These are phyloP conservation scores for Caenorhabditis doughertyi DNA, from an alignment of 2,888 invertebrate genomes.

Conservation along the genomic window DNA sequence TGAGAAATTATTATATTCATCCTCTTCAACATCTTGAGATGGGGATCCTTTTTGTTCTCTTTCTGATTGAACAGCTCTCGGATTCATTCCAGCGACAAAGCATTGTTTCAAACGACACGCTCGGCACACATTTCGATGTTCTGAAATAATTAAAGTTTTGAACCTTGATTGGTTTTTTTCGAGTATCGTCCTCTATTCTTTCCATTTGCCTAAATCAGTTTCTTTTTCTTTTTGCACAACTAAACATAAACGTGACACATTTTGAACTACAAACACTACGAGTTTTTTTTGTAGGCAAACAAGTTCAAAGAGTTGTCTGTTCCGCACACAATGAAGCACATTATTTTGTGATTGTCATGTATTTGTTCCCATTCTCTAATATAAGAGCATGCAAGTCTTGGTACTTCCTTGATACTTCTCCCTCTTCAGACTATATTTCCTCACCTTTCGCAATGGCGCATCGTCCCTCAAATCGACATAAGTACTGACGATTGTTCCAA, in stretches of 20 bases:
- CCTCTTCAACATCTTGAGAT: constrained; percentile 62
- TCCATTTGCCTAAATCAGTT: too few species aligned
- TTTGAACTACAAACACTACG: constrained; percentile 23
- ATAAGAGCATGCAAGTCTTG: too few species aligned
- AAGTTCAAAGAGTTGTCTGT: constrained; percentile 8
- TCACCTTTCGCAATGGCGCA: constrained; percentile 79
- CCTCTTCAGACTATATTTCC: not conserved
- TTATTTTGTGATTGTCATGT: constrained; percentile 38
- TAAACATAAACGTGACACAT: not conserved
- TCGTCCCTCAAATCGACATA: constrained; percentile 78
- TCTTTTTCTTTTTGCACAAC: not conserved
- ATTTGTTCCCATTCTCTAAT: too few species aligned
- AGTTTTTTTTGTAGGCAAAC: not conserved
- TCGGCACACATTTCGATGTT: constrained; percentile 80
- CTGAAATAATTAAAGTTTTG: constrained; percentile 64
- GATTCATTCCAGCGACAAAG: constrained; percentile 78
- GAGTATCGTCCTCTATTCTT: not conserved
- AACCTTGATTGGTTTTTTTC: not conserved
- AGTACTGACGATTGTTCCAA: constrained; percentile 76
- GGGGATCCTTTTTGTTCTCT: constrained; percentile 62
- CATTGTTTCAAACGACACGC: constrained; percentile 78
- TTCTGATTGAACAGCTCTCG: constrained; percentile 76
- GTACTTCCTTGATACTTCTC: too few species aligned
- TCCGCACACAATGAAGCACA: constrained; percentile 23
- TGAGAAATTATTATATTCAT: constrained; percentile 61